Conservation (phyloP, 2,888 invertebrate species). For the Parnassius smintheus region DNA sequence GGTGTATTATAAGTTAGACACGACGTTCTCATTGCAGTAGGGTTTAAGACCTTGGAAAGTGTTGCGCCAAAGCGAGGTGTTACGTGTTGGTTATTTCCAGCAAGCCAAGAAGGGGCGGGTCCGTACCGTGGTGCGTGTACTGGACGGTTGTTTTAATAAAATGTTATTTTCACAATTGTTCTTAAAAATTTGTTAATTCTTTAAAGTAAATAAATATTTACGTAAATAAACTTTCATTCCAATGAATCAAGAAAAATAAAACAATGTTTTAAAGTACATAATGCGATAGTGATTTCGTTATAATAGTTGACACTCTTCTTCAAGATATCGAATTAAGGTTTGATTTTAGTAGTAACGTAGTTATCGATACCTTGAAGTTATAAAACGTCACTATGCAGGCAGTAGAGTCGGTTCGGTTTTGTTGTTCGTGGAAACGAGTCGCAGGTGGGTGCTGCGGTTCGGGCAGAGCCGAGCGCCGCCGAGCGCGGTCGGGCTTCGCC, state of each 20-base stretch:
- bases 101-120: constrained; percentile 33
- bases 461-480: constrained; percentile 45
- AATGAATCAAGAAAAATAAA: too few species aligned
- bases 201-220: too few species aligned
- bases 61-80: constrained; percentile 34
- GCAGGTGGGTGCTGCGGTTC: constrained; percentile 71
- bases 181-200: too few species aligned
- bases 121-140: constrained; percentile 38
- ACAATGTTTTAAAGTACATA: too few species aligned
- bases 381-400: constrained; percentile 28
- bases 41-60: constrained; percentile 12
- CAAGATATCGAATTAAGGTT: neutral
- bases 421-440: constrained; percentile 72
- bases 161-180: too few species aligned
- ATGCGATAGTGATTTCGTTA: too few species aligned
- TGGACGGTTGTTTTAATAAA: too few species aligned
- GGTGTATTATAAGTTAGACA: neutral
- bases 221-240: too few species aligned
- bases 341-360: neutral
- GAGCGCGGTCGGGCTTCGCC: constrained; percentile 41
- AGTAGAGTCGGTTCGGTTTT: constrained; percentile 58
- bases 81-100: constrained; percentile 46
- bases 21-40: constrained; percentile 7
- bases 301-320: neutral
- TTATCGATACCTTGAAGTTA: constrained; percentile 41